Evolutionary conservation across 2,797 vertebrate genomes (phyloP).

Genomic region (Pipistrellus pygmaeus): DNA sequence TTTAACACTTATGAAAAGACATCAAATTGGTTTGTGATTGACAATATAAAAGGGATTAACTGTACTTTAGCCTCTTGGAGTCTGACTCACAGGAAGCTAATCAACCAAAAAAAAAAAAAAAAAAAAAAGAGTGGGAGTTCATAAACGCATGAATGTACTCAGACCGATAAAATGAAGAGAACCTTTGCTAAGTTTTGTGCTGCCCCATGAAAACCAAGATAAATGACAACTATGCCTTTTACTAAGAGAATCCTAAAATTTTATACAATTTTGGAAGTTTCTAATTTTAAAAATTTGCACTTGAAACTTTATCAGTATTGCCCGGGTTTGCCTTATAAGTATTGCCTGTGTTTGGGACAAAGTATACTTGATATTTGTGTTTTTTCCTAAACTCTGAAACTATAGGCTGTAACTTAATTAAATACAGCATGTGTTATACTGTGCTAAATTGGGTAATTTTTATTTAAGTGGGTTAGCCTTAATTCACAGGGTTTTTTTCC

Average conservation of each 20-base stretch:
- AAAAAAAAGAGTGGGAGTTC: background rate
- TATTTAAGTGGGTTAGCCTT: background rate
- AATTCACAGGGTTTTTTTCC: background rate
- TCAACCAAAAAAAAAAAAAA: conserved; percentile 7
- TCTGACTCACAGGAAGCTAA: conserved; percentile 20
- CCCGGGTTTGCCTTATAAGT: background rate
- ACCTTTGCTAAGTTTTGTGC: background rate
- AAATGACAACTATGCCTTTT: background rate
- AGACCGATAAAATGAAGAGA: background rate
- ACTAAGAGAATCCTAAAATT: background rate
- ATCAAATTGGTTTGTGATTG: conserved; percentile 46
- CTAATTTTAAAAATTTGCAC: background rate
- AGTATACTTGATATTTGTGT: background rate
- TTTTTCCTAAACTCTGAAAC: conserved; percentile 16
- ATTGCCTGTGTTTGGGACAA: conserved; percentile 22
- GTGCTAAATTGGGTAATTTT: conserved; percentile 36
- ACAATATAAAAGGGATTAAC: conserved; percentile 54
- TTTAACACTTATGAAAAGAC: conserved; percentile 46
- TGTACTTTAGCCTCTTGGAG: background rate
- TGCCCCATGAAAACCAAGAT: background rate
- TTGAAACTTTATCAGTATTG: conserved; percentile 12
- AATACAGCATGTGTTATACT: background rate
- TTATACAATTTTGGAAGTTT: background rate
- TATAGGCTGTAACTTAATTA: conserved; percentile 39
- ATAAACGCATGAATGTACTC: background rate